These are phyloP conservation scores for Vipera latastei DNA, from an alignment of 2,797 vertebrate species.

Conservation along the genomic window DNA sequence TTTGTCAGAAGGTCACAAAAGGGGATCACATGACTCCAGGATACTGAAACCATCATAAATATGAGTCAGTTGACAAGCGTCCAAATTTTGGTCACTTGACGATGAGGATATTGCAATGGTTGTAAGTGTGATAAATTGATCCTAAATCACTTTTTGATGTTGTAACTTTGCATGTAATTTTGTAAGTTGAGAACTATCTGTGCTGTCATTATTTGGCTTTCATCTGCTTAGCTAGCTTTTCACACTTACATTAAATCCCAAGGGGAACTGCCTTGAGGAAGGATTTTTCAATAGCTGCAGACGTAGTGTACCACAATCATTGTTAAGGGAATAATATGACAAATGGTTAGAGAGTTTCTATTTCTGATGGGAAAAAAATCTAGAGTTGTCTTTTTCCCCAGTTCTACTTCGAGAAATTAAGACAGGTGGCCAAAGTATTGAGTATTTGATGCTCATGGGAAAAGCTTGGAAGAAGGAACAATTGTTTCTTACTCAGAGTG, in stretches of 20 bases:
- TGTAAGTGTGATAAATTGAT: background rate
- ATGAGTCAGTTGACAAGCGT: background rate
- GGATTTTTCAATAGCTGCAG: background rate
- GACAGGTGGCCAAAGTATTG: background rate
- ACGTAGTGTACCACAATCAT: background rate
- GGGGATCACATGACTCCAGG: background rate
- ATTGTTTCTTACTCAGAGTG: background rate
- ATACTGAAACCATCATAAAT: background rate
- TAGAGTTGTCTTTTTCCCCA: background rate
- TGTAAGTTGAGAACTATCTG: background rate
- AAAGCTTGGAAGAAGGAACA: background rate
- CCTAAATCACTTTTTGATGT: background rate
- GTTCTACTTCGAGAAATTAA: background rate
- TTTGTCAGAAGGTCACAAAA: background rate
- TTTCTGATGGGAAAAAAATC: background rate
- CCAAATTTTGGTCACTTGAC: background rate
- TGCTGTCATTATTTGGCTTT: background rate
- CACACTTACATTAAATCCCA: background rate
- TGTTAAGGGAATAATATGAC: background rate
- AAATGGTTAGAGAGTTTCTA: background rate
- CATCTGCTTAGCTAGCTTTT: background rate
- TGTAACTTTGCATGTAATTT: background rate
- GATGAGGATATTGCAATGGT: background rate
- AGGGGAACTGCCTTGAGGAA: background rate
- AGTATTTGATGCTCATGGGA: background rate